Evolutionary conservation across 2,797 vertebrate species (phyloP), one percentile per base, ranked within the genome.

Genomic region (Cyclopterus lumpus): DNA sequence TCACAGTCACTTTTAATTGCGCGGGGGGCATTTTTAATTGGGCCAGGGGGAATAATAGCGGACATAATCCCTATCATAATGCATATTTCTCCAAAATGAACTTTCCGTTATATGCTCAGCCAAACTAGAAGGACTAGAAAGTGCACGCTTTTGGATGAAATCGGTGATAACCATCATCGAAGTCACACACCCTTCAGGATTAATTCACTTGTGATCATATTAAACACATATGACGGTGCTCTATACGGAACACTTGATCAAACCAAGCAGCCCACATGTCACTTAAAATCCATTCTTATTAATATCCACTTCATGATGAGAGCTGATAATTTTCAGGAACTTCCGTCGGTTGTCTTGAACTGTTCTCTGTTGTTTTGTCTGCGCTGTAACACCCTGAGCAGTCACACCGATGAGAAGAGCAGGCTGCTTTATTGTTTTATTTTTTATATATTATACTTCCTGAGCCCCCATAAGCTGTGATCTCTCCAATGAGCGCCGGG

Each of bases 1-100:
- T 79, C 95, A 92, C 93, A 94, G 95, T 96, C 95, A 95, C 92
- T 95, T 95, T 95, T 96, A 96, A 96, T 96, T 95, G 96, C 94
- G 89, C 92, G 82, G 81, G 92, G 94, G 94, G 75, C 77, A 65
- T 93, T 95, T 96, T 96, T 97, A 96, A 97, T 96, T 96, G 96
- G 95, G 77, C 93, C 95, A 79, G 89, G 86, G 81, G 91, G 94
- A 94, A 88, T 60, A 88, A 88, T 80, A 26, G 75, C n/a, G n/a
- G 79, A 61, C 73, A 49, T 83, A 88, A 91, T 89, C 88, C 84
- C 67, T 54, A 60, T 89, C 81, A 88, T 86, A 85, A 86, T 72
- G 83, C 87, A 74, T 79, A 60, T 82, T 86, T 90, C 61, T 61
- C 10, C 66, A 65, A 79, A 79, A 70, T 67, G 51, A 80, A 70